Evolutionary conservation across 2,797 vertebrate species (phyloP).

Genomic region (Pelodytes ibericus): DNA sequence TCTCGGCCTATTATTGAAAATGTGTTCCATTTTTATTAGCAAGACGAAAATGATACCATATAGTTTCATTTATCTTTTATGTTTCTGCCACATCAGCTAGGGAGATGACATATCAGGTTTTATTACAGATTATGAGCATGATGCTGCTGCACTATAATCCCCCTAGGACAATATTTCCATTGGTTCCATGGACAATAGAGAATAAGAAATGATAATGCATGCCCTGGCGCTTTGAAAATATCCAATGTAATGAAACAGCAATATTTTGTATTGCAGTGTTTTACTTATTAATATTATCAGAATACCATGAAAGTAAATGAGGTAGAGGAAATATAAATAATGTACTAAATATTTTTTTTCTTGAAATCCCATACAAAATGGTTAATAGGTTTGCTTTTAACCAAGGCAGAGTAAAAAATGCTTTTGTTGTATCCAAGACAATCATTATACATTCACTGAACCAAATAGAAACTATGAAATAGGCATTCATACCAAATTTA

Average conservation of each 20-base stretch:
- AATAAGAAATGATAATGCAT: slow-evolving; percentile 4
- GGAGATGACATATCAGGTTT: not conserved
- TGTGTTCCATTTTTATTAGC: too few species aligned
- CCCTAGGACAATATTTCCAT: slow-evolving; percentile 20
- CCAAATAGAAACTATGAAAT: not conserved
- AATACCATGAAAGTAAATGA: not conserved
- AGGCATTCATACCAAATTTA: not conserved
- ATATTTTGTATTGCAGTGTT: not conserved
- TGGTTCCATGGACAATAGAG: slow-evolving; percentile 8
- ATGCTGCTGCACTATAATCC: not conserved
- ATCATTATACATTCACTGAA: not conserved
- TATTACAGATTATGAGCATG: not conserved
- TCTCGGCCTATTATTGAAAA: too few species aligned
- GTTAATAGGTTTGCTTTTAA: not conserved
- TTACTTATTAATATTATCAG: not conserved
- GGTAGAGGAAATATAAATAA: not conserved
- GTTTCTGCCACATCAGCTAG: too few species aligned
- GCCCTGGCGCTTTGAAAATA: slow-evolving; percentile 8
- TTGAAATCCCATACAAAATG: not conserved
- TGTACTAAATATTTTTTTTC: too few species aligned
- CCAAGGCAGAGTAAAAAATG: not conserved
- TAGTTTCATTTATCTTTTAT: too few species aligned
- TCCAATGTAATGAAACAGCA: slow-evolving; percentile 6
- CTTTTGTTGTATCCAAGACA: not conserved
- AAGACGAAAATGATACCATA: too few species aligned